Evolutionary conservation across 2,888 invertebrate genomes (phyloP), one percentile per base, ranked within the genome.

Genomic region (Parochlus steinenii): DNA sequence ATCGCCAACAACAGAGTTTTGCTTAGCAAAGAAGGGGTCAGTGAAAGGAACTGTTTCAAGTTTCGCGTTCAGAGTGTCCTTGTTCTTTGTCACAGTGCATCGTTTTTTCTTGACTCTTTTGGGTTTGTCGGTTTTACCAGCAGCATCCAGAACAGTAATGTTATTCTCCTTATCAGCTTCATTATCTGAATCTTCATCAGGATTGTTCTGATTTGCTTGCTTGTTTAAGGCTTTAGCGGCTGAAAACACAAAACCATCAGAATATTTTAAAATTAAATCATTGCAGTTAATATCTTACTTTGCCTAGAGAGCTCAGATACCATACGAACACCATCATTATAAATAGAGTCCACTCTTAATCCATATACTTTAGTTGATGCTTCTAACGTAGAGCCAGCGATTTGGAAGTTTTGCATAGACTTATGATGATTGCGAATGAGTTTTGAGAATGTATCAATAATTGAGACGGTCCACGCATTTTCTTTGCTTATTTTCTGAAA

Each of bases 351-450:
- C 0, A 92, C 90, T 40, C 89, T 67, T 40, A 77, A 71, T 0
- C 83, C 77, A 55, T 90, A 90, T 33, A 90, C 86, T 52, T 83
- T 81, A 1, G 85, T 73, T 6, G 87, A 82, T 0, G 87, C 87
- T 54, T 90, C 90, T 31, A 92, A 60, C 1, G 89, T 78, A 1
- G 79, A 78, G 31, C 85, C 80, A 2, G 83, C 87, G 8, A 83
- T 73, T 67, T 83, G 73, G 32, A 80, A 62, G 47, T 72, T 71
- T 39, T 76, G 74, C 58, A 81, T 64, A 6, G 74, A 69, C 3
- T 67, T 64, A 50, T 78, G 74, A 47, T 74, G 74, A 33, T 74
- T 69, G 25, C 69, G 64, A n/a, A 86, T 52, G 61, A 87, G 67
- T 14, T 73, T 72, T 1, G 75, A 67, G 67, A 90, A 72, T 45